Conservation (phyloP, 1,140 invertebrate genomes). For the Rhyzopertha dominica region DNA sequence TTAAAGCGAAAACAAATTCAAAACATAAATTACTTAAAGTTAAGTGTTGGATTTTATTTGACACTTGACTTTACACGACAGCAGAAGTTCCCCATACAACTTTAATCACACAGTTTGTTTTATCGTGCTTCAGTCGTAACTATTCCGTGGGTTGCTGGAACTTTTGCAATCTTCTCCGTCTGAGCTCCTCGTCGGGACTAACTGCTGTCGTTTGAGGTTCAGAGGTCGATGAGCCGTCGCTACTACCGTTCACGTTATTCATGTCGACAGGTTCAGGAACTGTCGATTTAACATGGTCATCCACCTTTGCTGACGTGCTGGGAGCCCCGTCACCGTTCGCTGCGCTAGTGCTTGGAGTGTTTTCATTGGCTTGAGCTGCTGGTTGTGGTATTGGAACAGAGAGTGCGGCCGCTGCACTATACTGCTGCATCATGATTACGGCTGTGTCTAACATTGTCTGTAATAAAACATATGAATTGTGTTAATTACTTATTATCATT, state of each 20-base stretch:
- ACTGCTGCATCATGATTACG: slow-evolving; percentile 84
- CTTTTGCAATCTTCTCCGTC: slow-evolving; percentile 66
- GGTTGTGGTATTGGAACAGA: slow-evolving; percentile 20
- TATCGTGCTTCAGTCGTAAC: no score
- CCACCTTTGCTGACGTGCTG: background rate
- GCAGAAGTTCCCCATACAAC: no score
- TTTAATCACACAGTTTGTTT: no score
- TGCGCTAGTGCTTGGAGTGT: slow-evolving; percentile 7
- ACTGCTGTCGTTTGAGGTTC: slow-evolving; percentile 17
- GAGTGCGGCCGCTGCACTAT: slow-evolving; percentile 58
- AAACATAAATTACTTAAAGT: no score
- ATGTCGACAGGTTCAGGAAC: slow-evolving; percentile 8
- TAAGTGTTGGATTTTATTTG: no score
- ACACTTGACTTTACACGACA: no score
- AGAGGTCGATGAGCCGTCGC: slow-evolving; percentile 5
- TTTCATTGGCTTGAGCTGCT: slow-evolving; percentile 1
- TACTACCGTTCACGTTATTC: slow-evolving; percentile 2
- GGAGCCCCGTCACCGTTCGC: slow-evolving; percentile 8
- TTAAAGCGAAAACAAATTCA: no score
- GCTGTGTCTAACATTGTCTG: slow-evolving; percentile 78
- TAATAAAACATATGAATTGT: slow-evolving; percentile 12
- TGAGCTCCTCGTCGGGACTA: slow-evolving; percentile 49
- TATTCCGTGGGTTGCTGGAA: slow-evolving; percentile 48
- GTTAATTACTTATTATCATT: no score
- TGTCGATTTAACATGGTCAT: background rate